Evolutionary conservation across 2,113 vertebrate species (phyloP).

Genomic region (Thunnus thynnus): DNA sequence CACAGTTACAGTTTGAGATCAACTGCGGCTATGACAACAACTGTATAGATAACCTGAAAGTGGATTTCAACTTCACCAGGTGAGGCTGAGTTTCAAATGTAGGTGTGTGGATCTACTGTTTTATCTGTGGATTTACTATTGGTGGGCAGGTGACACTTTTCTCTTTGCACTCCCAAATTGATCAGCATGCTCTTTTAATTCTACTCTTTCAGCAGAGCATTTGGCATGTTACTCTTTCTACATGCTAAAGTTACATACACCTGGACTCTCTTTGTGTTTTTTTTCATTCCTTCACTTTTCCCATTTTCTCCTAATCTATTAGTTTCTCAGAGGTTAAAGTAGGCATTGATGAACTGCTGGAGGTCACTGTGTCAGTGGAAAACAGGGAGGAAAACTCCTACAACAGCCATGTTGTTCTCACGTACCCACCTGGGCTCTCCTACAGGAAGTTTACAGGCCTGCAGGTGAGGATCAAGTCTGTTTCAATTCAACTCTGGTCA

Average conservation of each 20-base stretch:
- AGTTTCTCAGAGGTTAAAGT: conserved; percentile 79
- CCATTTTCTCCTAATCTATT: not conserved
- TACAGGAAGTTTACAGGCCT: conserved; percentile 75
- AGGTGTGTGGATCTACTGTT: not conserved
- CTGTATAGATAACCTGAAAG: conserved; percentile 85
- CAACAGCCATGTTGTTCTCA: conserved; percentile 78
- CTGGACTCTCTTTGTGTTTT: too few species aligned
- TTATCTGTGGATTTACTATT: too few species aligned
- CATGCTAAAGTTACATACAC: too few species aligned
- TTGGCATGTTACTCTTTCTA: too few species aligned
- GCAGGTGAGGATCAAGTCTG: conserved; percentile 69
- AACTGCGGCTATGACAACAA: conserved; percentile 86
- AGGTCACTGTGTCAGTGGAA: conserved; percentile 79
- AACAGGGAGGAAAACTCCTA: conserved; percentile 89
- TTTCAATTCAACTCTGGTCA: not conserved
- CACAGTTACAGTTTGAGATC: conserved; percentile 89
- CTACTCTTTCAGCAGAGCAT: too few species aligned
- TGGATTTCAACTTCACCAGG: conserved; percentile 86
- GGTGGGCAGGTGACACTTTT: too few species aligned
- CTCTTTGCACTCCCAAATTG: not conserved
- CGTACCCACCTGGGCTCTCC: conserved; percentile 85
- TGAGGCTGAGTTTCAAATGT: conserved; percentile 62
- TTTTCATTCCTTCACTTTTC: too few species aligned
- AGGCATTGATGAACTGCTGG: conserved; percentile 83
- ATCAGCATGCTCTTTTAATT: not conserved